These are phyloP conservation scores for Griposia aprilina DNA, from an alignment of 2,888 invertebrate genomes.

Conservation along the genomic window DNA sequence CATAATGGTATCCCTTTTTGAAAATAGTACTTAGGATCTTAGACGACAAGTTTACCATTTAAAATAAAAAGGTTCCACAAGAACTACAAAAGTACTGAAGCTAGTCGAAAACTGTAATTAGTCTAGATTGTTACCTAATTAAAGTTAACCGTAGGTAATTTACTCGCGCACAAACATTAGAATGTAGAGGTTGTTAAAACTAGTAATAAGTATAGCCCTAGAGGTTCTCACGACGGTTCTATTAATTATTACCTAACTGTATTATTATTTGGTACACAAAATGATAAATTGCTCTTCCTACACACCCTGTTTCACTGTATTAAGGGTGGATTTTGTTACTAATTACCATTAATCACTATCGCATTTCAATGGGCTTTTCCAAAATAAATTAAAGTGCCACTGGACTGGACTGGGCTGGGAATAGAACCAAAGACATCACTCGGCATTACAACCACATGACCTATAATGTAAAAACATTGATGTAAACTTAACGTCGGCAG, in stretches of 20 bases:
- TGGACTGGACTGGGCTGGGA: background rate
- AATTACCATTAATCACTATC: background rate
- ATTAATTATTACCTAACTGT: background rate
- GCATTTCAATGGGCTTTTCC: background rate
- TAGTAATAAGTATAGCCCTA: background rate
- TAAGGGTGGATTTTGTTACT: too few species aligned
- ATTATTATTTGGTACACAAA: background rate
- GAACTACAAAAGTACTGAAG: conserved; percentile 7
- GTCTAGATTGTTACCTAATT: conserved; percentile 39
- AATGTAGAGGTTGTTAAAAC: background rate
- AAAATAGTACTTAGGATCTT: background rate
- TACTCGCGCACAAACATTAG: background rate
- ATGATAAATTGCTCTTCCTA: background rate
- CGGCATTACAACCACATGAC: too few species aligned
- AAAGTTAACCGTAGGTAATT: conserved; percentile 19
- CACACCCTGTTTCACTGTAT: background rate
- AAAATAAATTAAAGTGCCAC: background rate
- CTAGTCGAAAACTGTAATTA: conserved; percentile 18
- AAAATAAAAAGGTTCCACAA: conserved; percentile 26
- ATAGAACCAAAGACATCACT: background rate
- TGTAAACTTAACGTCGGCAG: background rate
- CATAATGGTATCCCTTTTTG: background rate
- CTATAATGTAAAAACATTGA: background rate
- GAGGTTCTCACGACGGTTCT: background rate
- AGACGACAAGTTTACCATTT: conserved; percentile 13